Conservation (phyloP, 1,140 invertebrate genomes). For the Bathynomus jamesi region DNA sequence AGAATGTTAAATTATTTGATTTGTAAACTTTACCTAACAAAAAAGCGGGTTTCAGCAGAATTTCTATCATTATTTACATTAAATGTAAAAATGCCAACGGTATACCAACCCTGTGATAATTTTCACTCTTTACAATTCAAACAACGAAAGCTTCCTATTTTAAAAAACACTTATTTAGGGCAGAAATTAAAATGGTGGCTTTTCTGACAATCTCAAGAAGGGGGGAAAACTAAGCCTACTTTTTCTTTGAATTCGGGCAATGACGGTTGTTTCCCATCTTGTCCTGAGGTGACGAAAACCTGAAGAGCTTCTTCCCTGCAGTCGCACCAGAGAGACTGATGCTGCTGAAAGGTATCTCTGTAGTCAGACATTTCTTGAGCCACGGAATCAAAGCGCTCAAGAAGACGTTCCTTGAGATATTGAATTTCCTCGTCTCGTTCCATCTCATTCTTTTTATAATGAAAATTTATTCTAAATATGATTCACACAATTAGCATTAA, state of each 20-base stretch:
- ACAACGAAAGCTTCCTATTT: too few relatives aligned
- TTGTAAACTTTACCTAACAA: too few relatives aligned
- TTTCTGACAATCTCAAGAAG: slow-evolving; percentile 29
- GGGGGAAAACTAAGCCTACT: slow-evolving; percentile 26
- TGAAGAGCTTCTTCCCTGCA: slow-evolving; percentile 16
- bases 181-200: too few relatives aligned
- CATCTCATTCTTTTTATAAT: slow-evolving; percentile 32
- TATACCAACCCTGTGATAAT: too few relatives aligned
- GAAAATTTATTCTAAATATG: too few relatives aligned
- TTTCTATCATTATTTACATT: too few relatives aligned
- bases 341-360: slow-evolving; percentile 24
- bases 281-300: slow-evolving; percentile 23
- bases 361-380: slow-evolving; percentile 15
- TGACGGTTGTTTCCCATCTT: slow-evolving; percentile 20
- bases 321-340: slow-evolving; percentile 32
- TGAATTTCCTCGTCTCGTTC: slow-evolving; percentile 27
- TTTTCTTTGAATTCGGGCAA: slow-evolving; percentile 27
- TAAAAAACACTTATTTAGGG: too few relatives aligned
- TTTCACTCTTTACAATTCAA: too few relatives aligned
- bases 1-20: too few relatives aligned
- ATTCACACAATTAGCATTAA: too few relatives aligned
- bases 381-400: slow-evolving; percentile 21
- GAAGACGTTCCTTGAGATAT: slow-evolving; percentile 14
- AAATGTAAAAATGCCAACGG: too few relatives aligned
- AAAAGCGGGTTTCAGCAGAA: too few relatives aligned